A percentile compares a stretch with the other conserved stretches of the same genome.
Evolutionary conservation across 2,113 vertebrate species (phyloP).

Genomic region (Aleadryas rufinucha): DNA sequence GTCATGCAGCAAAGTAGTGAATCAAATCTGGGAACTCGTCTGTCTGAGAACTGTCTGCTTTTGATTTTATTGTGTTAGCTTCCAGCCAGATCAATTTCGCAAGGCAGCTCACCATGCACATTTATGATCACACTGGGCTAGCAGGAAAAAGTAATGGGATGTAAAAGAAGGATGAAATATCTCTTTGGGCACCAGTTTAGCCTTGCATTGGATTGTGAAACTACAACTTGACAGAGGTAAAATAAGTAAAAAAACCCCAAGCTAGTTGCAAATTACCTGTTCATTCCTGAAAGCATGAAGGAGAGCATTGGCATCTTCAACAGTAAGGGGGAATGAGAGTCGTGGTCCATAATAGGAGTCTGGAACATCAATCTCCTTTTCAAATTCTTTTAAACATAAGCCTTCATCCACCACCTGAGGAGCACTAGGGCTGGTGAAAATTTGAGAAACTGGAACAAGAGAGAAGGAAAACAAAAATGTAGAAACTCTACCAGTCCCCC

Average conservation of each 20-base stretch:
- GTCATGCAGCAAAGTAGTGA: not conserved
- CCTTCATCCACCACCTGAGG: slow-evolving; percentile 19
- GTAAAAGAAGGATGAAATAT: not conserved
- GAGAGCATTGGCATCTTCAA: slow-evolving; percentile 78
- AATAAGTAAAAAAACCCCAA: not conserved
- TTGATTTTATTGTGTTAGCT: not conserved
- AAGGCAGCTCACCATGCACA: not conserved
- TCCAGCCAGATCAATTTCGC: not conserved
- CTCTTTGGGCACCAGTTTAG: not conserved
- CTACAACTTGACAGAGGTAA: not conserved
- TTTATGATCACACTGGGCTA: not conserved
- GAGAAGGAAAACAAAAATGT: not conserved
- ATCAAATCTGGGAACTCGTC: not conserved
- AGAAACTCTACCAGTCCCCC: not conserved
- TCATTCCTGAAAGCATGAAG: slow-evolving; percentile 85
- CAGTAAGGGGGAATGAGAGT: slow-evolving; percentile 86
- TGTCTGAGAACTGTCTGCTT: not conserved
- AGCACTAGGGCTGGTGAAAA: slow-evolving; percentile 69
- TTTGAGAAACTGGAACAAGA: slow-evolving; percentile 73
- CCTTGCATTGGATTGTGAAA: not conserved
- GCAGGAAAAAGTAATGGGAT: not conserved
- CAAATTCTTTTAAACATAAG: slow-evolving; percentile 63
- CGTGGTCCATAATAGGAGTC: slow-evolving; percentile 85
- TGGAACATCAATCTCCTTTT: slow-evolving; percentile 77
- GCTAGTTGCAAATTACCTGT: slow-evolving; percentile 72